A percentile compares a stretch with the other conserved stretches of the same genome.
phyloP scores from a whole-genome alignment of 2,113 vertebrate species.

The Seriola rivoliana region DNA sequence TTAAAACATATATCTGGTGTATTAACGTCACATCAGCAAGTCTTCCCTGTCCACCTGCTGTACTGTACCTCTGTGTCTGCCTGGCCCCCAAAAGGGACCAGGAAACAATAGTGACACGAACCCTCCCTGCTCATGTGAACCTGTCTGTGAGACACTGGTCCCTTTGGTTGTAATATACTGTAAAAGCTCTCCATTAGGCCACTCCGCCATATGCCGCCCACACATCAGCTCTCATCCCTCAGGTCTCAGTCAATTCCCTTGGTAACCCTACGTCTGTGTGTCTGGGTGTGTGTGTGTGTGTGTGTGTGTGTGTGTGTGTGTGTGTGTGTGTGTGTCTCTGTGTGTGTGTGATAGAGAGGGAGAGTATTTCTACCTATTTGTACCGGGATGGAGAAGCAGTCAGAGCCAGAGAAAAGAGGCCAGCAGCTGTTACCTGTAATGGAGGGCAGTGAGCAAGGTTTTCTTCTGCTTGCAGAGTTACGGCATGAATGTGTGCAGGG shows the following conservation, averaged over 20 bases:
- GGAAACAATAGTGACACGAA: conserved; percentile 8
- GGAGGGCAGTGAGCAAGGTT: conserved; percentile 3
- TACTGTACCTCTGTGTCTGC: neutral
- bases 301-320: conserved; percentile 16
- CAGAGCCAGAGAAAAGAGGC: conserved; percentile 30
- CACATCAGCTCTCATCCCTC: conserved; percentile 53
- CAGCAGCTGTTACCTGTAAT: conserved; percentile 46
- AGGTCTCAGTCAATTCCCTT: conserved; percentile 57
- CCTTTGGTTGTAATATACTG: conserved; percentile 38
- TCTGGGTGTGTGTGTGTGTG: conserved; percentile 3
- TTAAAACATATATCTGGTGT: no score
- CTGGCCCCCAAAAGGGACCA: neutral
- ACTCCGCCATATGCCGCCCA: conserved; percentile 62
- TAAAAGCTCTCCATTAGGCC: conserved; percentile 66
- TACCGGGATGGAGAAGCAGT: conserved; percentile 23
- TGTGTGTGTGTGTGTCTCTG: conserved; percentile 12
- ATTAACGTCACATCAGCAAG: neutral
- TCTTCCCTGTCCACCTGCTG: neutral
- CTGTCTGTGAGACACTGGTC: conserved; percentile 25
- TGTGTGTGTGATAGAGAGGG: conserved; percentile 19
- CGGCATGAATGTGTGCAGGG: neutral
- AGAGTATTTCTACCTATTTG: conserved; percentile 33
- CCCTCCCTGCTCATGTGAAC: conserved; percentile 2
- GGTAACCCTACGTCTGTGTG: conserved; percentile 6
- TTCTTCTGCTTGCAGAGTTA: neutral